Conservation (phyloP, 30 jellyfish, hydroid and myxozoan species). For the Mastigias papua region DNA sequence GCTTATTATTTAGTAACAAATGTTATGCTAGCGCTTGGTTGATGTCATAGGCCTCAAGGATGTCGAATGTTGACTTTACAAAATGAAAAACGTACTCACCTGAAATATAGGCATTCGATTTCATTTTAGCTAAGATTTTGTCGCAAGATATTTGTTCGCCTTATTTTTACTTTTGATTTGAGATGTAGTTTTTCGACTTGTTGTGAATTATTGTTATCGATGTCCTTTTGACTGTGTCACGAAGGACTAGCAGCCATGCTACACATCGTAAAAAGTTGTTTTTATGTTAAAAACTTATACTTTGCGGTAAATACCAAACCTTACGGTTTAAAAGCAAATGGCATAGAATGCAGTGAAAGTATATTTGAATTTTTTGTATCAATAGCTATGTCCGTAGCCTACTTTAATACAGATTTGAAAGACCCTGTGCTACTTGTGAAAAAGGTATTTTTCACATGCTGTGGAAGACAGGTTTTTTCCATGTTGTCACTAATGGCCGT, state of each 20-base stretch:
- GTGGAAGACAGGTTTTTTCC: slow-evolving; percentile 1
- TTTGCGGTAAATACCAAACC: background rate
- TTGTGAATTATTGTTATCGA: too few species aligned
- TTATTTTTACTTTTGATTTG: background rate
- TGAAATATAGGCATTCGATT: background rate
- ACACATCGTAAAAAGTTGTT: background rate
- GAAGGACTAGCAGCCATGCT: slow-evolving; percentile 20
- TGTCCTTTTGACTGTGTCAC: background rate
- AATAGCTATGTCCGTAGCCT: background rate
- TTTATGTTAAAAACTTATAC: background rate
- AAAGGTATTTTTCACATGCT: background rate
- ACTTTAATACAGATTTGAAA: background rate
- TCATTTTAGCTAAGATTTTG: background rate
- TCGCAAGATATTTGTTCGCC: background rate
- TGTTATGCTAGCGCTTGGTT: slow-evolving; percentile 9
- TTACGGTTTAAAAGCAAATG: background rate
- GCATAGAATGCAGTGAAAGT: background rate
- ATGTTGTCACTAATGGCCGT: background rate
- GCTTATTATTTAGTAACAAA: slow-evolving; percentile 19
- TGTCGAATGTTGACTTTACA: slow-evolving; percentile 1
- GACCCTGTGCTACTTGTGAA: background rate
- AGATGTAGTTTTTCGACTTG: background rate
- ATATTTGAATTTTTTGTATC: background rate
- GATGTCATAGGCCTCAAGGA: slow-evolving; percentile 28
- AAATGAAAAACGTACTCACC: background rate